These are phyloP conservation scores for Leptatherina wallacei DNA, from an alignment of 2,797 vertebrate genomes.

Conservation along the genomic window DNA sequence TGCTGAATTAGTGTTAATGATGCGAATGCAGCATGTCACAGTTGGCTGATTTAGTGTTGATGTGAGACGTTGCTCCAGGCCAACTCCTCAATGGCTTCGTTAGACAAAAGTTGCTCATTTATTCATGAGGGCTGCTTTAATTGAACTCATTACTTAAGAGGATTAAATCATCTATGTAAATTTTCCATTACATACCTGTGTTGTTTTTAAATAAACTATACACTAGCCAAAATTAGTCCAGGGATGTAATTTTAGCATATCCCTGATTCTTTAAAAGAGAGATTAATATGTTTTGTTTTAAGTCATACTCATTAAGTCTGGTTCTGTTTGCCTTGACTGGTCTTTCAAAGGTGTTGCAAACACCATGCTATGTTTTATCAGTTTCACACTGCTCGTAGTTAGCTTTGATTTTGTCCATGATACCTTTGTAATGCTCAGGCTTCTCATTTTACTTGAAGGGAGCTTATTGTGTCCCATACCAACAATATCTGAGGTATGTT, in stretches of 20 bases:
- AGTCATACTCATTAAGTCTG: background rate
- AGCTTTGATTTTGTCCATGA: slow-evolving; percentile 20
- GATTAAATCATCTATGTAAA: slow-evolving; percentile 5
- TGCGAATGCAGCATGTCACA: background rate
- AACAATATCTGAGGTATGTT: slow-evolving; percentile 38
- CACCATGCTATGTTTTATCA: too few relatives aligned
- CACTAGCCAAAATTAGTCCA: background rate
- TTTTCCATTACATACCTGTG: background rate
- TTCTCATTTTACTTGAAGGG: slow-evolving; percentile 40
- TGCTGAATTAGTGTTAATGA: slow-evolving; percentile 8
- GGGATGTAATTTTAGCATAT: background rate
- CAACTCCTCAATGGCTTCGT: slow-evolving; percentile 40
- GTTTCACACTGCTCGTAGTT: slow-evolving; percentile 6
- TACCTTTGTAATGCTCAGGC: slow-evolving; percentile 20
- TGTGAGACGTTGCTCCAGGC: slow-evolving; percentile 20
- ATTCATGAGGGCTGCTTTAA: slow-evolving; percentile 59
- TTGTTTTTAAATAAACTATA: background rate
- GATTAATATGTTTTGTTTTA: background rate
- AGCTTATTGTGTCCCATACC: slow-evolving; percentile 21
- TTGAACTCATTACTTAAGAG: slow-evolving; percentile 47
- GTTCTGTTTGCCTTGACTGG: background rate
- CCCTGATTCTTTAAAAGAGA: background rate
- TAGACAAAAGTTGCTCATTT: slow-evolving; percentile 62
- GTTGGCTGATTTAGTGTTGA: slow-evolving; percentile 19
- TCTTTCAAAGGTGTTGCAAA: background rate